Percentiles rank a stretch among this genome's conserved stretches.
Evolutionary conservation across 1,140 invertebrate genomes (phyloP).

Genomic region (Brachionus plicatilis): DNA sequence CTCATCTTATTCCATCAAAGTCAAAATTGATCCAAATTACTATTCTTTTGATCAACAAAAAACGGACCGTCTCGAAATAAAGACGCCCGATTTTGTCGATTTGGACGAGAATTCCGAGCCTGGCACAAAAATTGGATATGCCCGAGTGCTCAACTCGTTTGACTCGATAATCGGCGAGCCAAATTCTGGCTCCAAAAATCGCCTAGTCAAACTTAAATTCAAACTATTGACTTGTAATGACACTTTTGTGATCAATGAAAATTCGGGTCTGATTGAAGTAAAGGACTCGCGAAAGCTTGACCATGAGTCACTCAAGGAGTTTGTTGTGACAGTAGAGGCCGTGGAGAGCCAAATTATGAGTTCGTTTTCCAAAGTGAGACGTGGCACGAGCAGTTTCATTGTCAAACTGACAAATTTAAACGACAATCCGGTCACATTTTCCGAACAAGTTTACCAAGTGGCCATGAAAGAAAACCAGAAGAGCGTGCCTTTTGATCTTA

Average conservation of each 20-base stretch:
- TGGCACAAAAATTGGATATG: constrained; percentile 12
- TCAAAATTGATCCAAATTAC: constrained; percentile 34
- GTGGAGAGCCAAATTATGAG: neutral
- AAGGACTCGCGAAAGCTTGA: neutral
- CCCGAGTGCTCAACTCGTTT: neutral
- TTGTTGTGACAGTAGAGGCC: constrained; percentile 2
- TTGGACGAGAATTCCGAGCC: constrained; percentile 26
- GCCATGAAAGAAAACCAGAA: constrained; percentile 15
- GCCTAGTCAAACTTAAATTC: neutral
- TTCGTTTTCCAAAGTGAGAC: constrained; percentile 19
- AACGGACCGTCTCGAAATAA: neutral
- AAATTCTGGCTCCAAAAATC: neutral
- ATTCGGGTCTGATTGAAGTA: neutral
- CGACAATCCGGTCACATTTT: neutral
- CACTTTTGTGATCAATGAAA: neutral
- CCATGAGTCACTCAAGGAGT: neutral
- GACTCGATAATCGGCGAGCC: neutral
- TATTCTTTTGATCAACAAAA: constrained; percentile 19
- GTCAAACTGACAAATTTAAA: constrained; percentile 21
- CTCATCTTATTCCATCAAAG: neutral
- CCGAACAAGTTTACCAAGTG: neutral
- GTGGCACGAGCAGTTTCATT: neutral
- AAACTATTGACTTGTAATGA: constrained; percentile 26
- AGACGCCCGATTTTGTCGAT: neutral
- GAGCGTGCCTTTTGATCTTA: neutral